A percentile compares a stretch with the other conserved stretches of the same genome.
These are phyloP conservation scores for Drosophila trichaetosa DNA, from an alignment of 2,888 invertebrate genomes.

Conservation along the genomic window DNA sequence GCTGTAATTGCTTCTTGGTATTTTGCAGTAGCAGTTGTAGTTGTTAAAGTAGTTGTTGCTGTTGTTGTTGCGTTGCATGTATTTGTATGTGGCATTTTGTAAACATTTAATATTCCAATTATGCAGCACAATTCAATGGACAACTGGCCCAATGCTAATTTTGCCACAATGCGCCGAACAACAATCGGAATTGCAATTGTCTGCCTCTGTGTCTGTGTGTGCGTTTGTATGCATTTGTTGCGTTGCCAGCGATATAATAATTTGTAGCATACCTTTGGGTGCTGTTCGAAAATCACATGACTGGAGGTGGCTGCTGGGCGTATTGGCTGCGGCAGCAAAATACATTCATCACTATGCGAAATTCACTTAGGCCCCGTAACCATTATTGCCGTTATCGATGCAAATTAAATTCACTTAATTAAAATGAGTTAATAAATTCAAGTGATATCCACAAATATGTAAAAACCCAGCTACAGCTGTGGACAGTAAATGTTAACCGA, in stretches of 20 bases:
- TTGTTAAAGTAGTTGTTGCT: constrained; percentile 2
- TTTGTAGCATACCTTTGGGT: constrained; percentile 63
- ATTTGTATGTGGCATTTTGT: constrained; percentile 76
- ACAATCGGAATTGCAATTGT: constrained; percentile 26
- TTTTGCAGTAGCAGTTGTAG: constrained; percentile 8
- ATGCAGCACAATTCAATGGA: constrained; percentile 76
- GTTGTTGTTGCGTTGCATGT: constrained; percentile 20
- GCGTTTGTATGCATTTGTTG: background rate
- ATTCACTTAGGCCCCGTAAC: constrained; percentile 45
- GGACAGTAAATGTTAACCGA: background rate
- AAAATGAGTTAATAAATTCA: constrained; percentile 41
- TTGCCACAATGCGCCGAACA: constrained; percentile 47
- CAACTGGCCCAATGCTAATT: constrained; percentile 65
- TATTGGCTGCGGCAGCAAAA: constrained; percentile 2
- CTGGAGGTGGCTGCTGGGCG: constrained; percentile 9
- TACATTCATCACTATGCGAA: constrained; percentile 44
- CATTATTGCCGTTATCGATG: constrained; percentile 51
- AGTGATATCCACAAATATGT: constrained; percentile 15
- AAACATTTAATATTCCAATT: constrained; percentile 80
- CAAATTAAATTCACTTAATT: constrained; percentile 58
- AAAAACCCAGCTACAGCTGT: background rate
- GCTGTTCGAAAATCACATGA: constrained; percentile 55
- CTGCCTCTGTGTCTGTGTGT: background rate
- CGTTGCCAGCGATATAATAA: constrained; percentile 47
- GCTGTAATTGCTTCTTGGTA: constrained; percentile 13